Percentiles rank a stretch among this genome's conserved stretches.
These are phyloP conservation scores for pig (Sus scrofa) DNA, from an alignment of 2,113 vertebrate species.

Conservation along the genomic window T2T-Sscrofa CM000813.6:108561001-108561500, in stretches of 20 bases:
- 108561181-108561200: constrained; percentile 9
- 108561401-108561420: constrained; percentile 12
- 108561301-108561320: constrained; percentile 30
- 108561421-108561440: background rate
- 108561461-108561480: background rate
- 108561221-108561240: constrained; percentile 25
- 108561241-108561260: constrained; percentile 1
- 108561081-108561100: constrained; percentile 68
- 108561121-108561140: constrained; percentile 52
- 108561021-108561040: constrained; percentile 78
- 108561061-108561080: constrained; percentile 68
- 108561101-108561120: constrained; percentile 54
- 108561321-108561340: background rate
- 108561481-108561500: background rate
- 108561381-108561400: background rate
- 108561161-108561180: constrained; percentile 42
- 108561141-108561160: constrained; percentile 59
- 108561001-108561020: constrained; percentile 53
- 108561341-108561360: background rate
- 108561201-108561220: constrained; percentile 39
- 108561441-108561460: background rate
- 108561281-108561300: background rate
- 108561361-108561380: background rate
- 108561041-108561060: constrained; percentile 73
- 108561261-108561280: background rate